Evolutionary conservation across 2,797 vertebrate genomes (phyloP).

Genomic region (Arrhamphus sclerolepis): DNA sequence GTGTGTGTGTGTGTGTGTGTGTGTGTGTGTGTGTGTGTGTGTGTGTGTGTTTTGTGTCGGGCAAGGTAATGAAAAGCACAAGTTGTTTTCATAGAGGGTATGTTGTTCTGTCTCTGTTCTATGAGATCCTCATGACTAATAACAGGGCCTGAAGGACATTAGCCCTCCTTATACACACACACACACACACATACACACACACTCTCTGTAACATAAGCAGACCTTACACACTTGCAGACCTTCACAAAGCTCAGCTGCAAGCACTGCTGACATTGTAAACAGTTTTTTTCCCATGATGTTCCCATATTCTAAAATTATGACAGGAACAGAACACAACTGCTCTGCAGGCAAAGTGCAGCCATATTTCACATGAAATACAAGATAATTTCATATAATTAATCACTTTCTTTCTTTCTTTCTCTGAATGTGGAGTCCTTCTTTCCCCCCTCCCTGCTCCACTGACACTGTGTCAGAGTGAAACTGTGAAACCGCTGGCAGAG

Average conservation of each 20-base stretch:
- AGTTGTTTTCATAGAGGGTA: slow-evolving; percentile 67
- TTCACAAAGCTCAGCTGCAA: slow-evolving; percentile 13
- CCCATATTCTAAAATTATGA: slow-evolving; percentile 1
- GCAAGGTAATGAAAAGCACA: slow-evolving; percentile 68
- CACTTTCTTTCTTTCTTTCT: background rate
- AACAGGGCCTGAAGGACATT: slow-evolving; percentile 39
- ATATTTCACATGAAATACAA: no score
- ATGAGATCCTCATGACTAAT: slow-evolving; percentile 55
- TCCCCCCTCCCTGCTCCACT: background rate
- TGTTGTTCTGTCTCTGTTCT: slow-evolving; percentile 31
- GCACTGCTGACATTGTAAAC: slow-evolving; percentile 6
- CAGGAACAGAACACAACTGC: slow-evolving; percentile 9
- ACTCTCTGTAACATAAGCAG: slow-evolving; percentile 22
- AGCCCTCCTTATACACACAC: slow-evolving; percentile 25
- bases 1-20: background rate
- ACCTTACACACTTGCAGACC: slow-evolving; percentile 6
- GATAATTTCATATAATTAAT: no score
- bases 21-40: slow-evolving; percentile 25
- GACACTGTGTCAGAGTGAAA: slow-evolving; percentile 49
- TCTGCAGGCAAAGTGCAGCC: background rate
- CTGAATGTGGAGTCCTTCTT: background rate
- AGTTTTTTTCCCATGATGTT: background rate
- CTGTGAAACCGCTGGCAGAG: slow-evolving; percentile 67
- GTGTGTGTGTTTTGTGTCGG: slow-evolving; percentile 36
- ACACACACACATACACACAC: no score